Conservation (phyloP, 1,140 invertebrate genomes). For the Agraylea sexmaculata region DNA sequence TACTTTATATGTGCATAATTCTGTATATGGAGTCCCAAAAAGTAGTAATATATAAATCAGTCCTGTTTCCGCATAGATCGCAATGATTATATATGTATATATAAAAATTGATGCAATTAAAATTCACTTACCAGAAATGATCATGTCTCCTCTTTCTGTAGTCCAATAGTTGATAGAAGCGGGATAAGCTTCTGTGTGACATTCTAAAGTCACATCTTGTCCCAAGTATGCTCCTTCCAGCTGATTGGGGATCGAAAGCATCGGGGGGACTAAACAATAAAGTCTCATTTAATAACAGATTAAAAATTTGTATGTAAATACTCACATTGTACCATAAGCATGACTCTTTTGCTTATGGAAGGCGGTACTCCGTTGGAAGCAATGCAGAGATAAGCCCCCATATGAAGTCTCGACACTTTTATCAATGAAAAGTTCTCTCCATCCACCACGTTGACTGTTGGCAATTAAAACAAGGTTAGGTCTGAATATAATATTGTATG, state of each 20-base stretch:
- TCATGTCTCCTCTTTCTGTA: constrained; percentile 75
- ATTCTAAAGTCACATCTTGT: constrained; percentile 44
- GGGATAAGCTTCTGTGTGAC: constrained; percentile 43
- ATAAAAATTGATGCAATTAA: background rate
- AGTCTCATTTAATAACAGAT: background rate
- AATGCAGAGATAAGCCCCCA: constrained; percentile 73
- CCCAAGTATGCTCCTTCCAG: constrained; percentile 43
- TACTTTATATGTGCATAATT: no score
- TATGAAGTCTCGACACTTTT: constrained; percentile 76
- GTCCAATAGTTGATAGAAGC: constrained; percentile 48
- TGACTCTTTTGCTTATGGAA: constrained; percentile 63
- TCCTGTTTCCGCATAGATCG: no score
- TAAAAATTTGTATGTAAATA: constrained; percentile 23
- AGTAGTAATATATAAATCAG: no score
- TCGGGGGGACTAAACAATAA: constrained; percentile 39
- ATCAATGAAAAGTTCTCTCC: constrained; percentile 68
- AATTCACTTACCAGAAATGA: constrained; percentile 67
- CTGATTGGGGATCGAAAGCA: constrained; percentile 45
- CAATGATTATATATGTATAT: no score
- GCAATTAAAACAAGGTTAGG: background rate
- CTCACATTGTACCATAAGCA: constrained; percentile 66
- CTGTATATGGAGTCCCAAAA: no score
- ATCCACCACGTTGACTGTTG: constrained; percentile 66
- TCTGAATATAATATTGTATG: no score
- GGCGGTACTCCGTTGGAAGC: constrained; percentile 69